A percentile compares a stretch with the other conserved stretches of the same genome.
phyloP scores from a whole-genome alignment of 2,888 invertebrate genomes.

The Melipona bicolor region DNA sequence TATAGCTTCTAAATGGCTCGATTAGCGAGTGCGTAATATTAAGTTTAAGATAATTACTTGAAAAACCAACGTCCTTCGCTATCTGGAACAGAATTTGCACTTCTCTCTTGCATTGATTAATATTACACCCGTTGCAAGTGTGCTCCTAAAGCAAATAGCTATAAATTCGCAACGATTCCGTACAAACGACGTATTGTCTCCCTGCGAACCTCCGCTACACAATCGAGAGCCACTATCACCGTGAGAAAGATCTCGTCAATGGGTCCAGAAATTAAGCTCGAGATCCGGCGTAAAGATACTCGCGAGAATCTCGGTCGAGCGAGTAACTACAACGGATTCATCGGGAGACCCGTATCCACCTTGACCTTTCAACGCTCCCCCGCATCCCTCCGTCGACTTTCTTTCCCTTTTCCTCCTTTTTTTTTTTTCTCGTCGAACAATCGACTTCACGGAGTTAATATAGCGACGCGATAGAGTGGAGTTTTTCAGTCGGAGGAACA shows the following conservation, averaged over 20 bases:
- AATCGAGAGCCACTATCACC: constrained; percentile 16
- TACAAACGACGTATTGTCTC: background rate
- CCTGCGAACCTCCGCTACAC: background rate
- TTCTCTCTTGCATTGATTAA: background rate
- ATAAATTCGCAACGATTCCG: background rate
- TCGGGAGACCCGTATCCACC: constrained; percentile 31
- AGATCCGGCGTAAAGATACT: constrained; percentile 44
- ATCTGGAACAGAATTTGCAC: background rate
- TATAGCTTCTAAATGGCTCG: background rate
- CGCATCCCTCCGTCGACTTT: background rate
- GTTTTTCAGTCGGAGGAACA: constrained; percentile 22
- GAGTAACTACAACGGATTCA: constrained; percentile 55
- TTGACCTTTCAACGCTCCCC: constrained; percentile 39
- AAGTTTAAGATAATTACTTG: background rate
- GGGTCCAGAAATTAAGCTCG: constrained; percentile 56
- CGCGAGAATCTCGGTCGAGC: constrained; percentile 46
- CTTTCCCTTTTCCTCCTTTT: too few species aligned
- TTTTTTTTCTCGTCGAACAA: constrained; percentile 27
- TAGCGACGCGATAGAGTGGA: constrained; percentile 35
- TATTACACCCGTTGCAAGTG: background rate
- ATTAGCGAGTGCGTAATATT: background rate
- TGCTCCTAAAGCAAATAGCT: background rate
- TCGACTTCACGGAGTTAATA: constrained; percentile 47
- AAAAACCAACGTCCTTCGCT: too few species aligned
- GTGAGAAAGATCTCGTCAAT: constrained; percentile 44